phyloP scores from a whole-genome alignment of 1,140 invertebrate species.

The Saccostrea glomerata region DNA sequence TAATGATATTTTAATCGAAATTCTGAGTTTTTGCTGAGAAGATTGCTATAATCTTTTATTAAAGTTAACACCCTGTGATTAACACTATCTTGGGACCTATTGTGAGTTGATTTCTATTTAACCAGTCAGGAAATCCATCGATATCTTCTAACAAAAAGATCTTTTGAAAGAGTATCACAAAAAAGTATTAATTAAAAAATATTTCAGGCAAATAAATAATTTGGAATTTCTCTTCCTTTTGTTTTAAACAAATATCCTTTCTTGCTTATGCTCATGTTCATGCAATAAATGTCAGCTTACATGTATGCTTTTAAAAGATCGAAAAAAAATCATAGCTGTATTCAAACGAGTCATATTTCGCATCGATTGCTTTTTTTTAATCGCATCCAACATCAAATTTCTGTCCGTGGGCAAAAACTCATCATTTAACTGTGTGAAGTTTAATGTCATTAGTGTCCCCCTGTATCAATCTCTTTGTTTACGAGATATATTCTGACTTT shows the following conservation, averaged over 20 bases:
- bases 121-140: not conserved
- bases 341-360: not conserved
- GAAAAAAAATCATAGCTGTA: too few relatives aligned
- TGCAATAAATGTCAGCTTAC: not conserved
- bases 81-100: not conserved
- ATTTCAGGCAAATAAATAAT: not conserved
- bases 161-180: too few relatives aligned
- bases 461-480: not conserved
- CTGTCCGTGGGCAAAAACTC: not conserved
- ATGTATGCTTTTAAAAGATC: too few relatives aligned
- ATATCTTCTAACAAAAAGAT: not conserved
- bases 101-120: not conserved
- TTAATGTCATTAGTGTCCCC: not conserved
- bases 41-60: not conserved
- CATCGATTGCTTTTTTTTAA: not conserved
- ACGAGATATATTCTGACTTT: not conserved
- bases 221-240: not conserved
- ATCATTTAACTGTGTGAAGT: not conserved
- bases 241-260: not conserved
- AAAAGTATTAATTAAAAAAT: not conserved
- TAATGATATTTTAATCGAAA: constrained; percentile 30
- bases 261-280: not conserved
- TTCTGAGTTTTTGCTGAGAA: constrained; percentile 27
- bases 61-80: constrained; percentile 20
- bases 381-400: not conserved